A percentile compares a stretch with the other conserved stretches of the same genome.
Evolutionary conservation across 1,140 invertebrate species (phyloP).

Genomic region (Steinernema feltiae): DNA sequence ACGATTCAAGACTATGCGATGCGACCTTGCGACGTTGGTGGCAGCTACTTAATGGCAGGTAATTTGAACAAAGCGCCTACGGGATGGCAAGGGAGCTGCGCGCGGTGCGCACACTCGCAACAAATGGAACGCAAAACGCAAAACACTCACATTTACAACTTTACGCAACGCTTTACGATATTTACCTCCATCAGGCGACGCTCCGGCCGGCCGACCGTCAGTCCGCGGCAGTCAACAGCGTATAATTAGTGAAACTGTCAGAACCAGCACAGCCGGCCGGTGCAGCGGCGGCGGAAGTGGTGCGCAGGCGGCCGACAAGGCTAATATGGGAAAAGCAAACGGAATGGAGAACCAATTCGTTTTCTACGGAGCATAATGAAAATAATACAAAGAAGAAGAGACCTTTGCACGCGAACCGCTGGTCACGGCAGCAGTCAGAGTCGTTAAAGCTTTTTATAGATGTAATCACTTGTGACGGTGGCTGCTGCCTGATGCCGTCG

Average conservation of each 20-base stretch:
- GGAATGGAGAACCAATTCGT: background rate
- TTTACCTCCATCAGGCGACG: background rate
- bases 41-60: no score
- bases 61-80: no score
- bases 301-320: background rate
- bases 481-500: background rate
- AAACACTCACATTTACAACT: no score
- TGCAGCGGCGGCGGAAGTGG: background rate
- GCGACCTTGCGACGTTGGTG: no score
- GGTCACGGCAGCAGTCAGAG: conserved; percentile 6
- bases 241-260: conserved; percentile 9
- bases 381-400: background rate
- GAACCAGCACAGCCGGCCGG: background rate
- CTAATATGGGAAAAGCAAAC: conserved; percentile 14
- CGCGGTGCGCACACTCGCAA: no score
- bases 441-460: conserved; percentile 12
- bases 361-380: background rate
- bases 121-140: no score
- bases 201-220: background rate
- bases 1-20: no score
- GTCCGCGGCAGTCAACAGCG: background rate
- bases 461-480: conserved; percentile 1
- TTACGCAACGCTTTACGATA: no score
- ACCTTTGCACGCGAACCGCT: background rate
- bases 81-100: no score